Base-by-base conservation (phyloP, 2,888 invertebrate genomes). In the Lacanobia wlatinum region DNA sequence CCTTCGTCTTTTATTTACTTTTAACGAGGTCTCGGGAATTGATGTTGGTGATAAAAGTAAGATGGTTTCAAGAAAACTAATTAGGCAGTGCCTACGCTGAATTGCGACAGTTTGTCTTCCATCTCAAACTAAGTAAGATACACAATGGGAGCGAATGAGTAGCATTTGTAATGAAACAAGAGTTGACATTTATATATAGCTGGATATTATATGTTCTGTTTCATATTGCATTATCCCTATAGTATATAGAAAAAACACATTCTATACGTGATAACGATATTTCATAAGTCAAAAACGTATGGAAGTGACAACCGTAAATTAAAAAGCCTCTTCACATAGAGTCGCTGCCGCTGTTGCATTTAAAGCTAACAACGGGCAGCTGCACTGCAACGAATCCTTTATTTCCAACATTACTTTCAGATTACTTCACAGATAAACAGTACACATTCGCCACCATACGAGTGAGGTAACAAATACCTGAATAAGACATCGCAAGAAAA, bases 381-480 rank as follows among this genome's bases (percentile, higher is more conserved):
- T 18, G 14, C 21, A n/a, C 21, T 7, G 9, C 16, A 65, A 34
- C 0, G 0, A 7, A 28, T 1, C 10, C 18, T n/a, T 9, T 50
- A 63, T 50, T 58, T 62, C 43, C n/a, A 0, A n/a, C 46, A 46
- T 28, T 46, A 50, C 16, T 52, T 8, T 2, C 14, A 53, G 40
- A 64, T 60, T 71, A 71, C 6, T 34, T 59, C 34, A 53, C 63
- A 77, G 72, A 67, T 64, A 72, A 72, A 72, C 40, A 58, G 12
- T 53, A 58, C 40, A 66, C 40, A 65, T 60, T 52, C 23, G 21
- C 60, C 23, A 61, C 50, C 48, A 67, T 69, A 46, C 43, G 12
- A 12, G 10, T 16, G 34, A 69, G 46, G 48, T 70, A 70, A 82
- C 55, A 82, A 76, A 82, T 72, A 82, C 82, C 83, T 80, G 74